A percentile compares a stretch with the other conserved stretches of the same genome.
These are phyloP conservation scores for Neolamprologus modestus DNA, from an alignment of 2,113 vertebrate species.

Conservation along the genomic window DNA sequence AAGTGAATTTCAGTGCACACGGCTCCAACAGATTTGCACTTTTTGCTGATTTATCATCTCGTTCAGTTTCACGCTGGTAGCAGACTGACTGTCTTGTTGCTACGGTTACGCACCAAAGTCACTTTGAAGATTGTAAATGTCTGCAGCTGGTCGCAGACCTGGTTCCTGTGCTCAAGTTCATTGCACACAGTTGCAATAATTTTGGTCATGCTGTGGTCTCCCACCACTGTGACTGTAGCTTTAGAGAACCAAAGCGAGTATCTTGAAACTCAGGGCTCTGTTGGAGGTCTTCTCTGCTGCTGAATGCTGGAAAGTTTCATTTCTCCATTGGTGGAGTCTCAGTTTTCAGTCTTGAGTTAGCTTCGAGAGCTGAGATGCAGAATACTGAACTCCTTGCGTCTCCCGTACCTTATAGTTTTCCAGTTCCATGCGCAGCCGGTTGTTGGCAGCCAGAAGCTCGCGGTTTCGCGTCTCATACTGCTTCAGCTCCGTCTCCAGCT, in stretches of 20 bases:
- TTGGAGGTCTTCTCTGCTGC: not conserved
- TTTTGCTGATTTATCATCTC: not conserved
- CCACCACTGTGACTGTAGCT: not conserved
- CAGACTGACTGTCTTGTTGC: not conserved
- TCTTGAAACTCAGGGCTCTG: not conserved
- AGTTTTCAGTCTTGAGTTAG: not conserved
- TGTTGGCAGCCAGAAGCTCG: conserved; percentile 83
- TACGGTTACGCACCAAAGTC: rapidly evolving
- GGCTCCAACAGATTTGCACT: not conserved
- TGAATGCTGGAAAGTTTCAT: not conserved
- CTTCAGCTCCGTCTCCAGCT: conserved; percentile 88
- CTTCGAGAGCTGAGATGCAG: not conserved
- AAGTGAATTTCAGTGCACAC: rapidly evolving
- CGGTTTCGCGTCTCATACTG: conserved; percentile 84
- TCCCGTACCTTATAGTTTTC: conserved; percentile 81
- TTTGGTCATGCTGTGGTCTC: not conserved
- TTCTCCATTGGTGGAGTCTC: not conserved
- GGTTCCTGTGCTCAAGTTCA: not conserved
- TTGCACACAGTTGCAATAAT: not conserved
- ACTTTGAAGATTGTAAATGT: not conserved
- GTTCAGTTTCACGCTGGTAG: rapidly evolving
- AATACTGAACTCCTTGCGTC: not conserved
- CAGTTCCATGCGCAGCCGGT: conserved; percentile 81
- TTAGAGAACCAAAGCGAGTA: rapidly evolving
- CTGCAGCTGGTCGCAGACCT: not conserved